Evolutionary conservation across 2,797 vertebrate species (phyloP).

Genomic region (Falco cherrug): DNA sequence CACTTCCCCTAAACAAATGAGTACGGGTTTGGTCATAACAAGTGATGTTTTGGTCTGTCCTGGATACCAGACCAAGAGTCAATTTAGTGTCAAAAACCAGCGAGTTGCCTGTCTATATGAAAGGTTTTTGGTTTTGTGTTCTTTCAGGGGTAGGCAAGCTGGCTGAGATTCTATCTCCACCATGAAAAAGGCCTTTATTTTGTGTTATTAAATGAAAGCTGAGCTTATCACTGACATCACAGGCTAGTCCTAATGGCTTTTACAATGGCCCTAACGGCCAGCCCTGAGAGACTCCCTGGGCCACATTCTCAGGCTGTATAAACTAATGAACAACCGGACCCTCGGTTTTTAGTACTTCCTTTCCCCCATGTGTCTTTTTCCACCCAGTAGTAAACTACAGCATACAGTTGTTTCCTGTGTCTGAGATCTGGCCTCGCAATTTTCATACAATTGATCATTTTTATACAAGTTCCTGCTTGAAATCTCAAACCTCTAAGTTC

Average conservation of each 20-base stretch:
- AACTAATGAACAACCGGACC: constrained; percentile 11
- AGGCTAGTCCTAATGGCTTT: constrained; percentile 24
- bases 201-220: constrained; percentile 59
- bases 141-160: background rate
- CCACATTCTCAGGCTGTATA: constrained; percentile 13
- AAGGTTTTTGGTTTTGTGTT: constrained; percentile 25
- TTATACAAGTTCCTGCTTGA: background rate
- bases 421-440: background rate
- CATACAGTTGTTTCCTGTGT: background rate
- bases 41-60: background rate
- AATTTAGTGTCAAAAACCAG: constrained; percentile 13
- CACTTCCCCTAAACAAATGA: background rate
- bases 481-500: background rate
- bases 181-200: constrained; percentile 52
- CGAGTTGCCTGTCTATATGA: background rate
- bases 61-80: background rate
- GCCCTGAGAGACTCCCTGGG: constrained; percentile 4
- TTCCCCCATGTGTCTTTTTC: background rate
- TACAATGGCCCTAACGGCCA: constrained; percentile 31
- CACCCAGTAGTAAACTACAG: background rate
- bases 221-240: constrained; percentile 58
- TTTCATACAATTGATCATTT: background rate
- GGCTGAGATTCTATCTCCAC: constrained; percentile 17
- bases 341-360: background rate
- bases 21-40: background rate